A percentile compares a stretch with the other conserved stretches of the same genome.
Conservation (phyloP, 2,113 vertebrate genomes). For the Illadopsis cleaveri region DNA sequence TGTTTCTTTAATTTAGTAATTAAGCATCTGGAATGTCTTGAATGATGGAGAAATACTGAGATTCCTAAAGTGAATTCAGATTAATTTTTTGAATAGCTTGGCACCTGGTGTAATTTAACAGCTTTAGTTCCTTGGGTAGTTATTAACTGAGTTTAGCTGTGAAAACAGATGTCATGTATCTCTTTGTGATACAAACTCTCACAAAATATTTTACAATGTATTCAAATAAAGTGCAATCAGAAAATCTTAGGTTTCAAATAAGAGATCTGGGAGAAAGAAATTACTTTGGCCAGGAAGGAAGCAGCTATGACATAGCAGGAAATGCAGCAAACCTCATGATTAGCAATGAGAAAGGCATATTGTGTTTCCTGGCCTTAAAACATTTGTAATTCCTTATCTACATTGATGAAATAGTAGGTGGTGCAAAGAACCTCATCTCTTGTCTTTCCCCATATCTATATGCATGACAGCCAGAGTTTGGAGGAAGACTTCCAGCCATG, state of each 20-base stretch:
- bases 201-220: neutral
- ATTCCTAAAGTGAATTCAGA: slow-evolving; percentile 11
- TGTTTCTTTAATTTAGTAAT: slow-evolving; percentile 36
- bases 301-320: neutral
- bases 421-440: neutral
- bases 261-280: neutral
- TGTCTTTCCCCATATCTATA: neutral
- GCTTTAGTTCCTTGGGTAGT: slow-evolving; percentile 10
- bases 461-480: neutral
- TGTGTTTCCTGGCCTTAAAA: neutral
- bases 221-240: neutral
- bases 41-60: neutral
- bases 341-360: neutral
- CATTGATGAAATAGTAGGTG: neutral
- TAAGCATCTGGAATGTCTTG: slow-evolving; percentile 33
- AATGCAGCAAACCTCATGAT: neutral
- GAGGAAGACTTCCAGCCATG: neutral
- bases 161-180: neutral
- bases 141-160: neutral
- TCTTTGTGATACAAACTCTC: neutral
- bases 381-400: neutral
- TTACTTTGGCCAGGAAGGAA: neutral
- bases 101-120: slow-evolving; percentile 30
- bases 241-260: neutral
- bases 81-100: neutral